Base-by-base conservation (phyloP, 2,797 vertebrate species). In the Lates japonicus region DNA sequence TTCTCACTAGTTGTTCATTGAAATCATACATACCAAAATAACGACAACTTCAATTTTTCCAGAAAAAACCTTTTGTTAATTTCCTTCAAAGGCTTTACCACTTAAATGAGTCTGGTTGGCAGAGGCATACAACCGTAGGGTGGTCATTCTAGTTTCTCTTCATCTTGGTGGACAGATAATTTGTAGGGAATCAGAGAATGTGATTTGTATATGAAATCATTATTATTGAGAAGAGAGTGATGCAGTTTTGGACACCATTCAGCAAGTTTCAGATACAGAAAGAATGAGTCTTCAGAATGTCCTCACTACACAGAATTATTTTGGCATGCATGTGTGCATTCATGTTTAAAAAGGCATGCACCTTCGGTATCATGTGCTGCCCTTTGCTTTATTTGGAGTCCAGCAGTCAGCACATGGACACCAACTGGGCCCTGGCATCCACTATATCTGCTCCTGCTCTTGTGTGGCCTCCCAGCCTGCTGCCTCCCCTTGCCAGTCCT, bases 361-460 rank as follows among this genome's bases (percentile, higher is more conserved):
- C 80, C 63, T 69, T 85, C 41, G 65, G 81, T 90, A 39, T 92
- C 89, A 90, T 88, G 80, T 89, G 78, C 80, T 83, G 87, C 81
- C 88, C 88, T 86, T 72, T 70, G 76, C 89, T 89, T 88, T 91
- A 91, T 92, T 94, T 94, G 82, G 86, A 90, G 75, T 70, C 51
- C 29, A 70, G 52, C 76, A 81, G 85, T 90, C 82, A 74, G 72
- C 84, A 83, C 73, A 74, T 67, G 62, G 52, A 74, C 84, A 86
- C 81, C 84, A 88, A 74, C 89, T 90, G 87, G 78, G 55, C 82
- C 52, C 55, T 51, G 85, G 39, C 31, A 12, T 82, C 77, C 81
- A 48, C 65, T 80, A 22, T 72, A 74, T 85, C 72, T 74, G 79
- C 42, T 65, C 19, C 44, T 60, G 69, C 80, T 78, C 57, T 52